These are phyloP conservation scores for Agrilus planipennis DNA, from an alignment of 1,140 invertebrate species.

Conservation along the genomic window DNA sequence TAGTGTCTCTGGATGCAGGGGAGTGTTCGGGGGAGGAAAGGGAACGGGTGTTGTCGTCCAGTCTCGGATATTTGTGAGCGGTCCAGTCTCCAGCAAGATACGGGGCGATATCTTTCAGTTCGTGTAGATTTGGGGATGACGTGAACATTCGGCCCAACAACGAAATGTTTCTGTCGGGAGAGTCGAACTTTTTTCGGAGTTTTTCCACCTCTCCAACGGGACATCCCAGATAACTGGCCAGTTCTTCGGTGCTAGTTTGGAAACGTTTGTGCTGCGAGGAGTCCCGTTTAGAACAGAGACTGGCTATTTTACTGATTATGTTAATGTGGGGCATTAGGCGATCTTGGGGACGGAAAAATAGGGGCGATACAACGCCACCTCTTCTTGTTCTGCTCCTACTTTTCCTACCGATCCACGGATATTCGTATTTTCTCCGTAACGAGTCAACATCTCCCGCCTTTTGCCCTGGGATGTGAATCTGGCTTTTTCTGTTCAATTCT, in stretches of 20 bases:
- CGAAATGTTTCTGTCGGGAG: slow-evolving; percentile 41
- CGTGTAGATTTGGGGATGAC: slow-evolving; percentile 64
- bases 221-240: slow-evolving; percentile 32
- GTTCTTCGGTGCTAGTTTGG: slow-evolving; percentile 31
- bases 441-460: slow-evolving; percentile 44
- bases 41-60: slow-evolving; percentile 49
- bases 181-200: slow-evolving; percentile 56
- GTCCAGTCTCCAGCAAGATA: slow-evolving; percentile 66
- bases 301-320: slow-evolving; percentile 71
- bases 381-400: slow-evolving; percentile 39
- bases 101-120: slow-evolving; percentile 61
- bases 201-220: slow-evolving; percentile 54
- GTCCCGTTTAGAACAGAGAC: slow-evolving; percentile 35
- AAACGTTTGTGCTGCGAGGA: slow-evolving; percentile 27
- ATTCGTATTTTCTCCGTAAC: slow-evolving; percentile 48
- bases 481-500: slow-evolving; percentile 49
- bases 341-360: slow-evolving; percentile 52
- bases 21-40: slow-evolving; percentile 40
- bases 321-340: slow-evolving; percentile 78
- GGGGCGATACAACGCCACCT: slow-evolving; percentile 41
- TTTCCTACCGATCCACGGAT: slow-evolving; percentile 27
- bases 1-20: slow-evolving; percentile 24
- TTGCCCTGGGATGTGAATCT: slow-evolving; percentile 36
- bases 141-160: slow-evolving; percentile 69
- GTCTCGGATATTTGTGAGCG: slow-evolving; percentile 57